phyloP scores from a whole-genome alignment of 2,888 invertebrate species.

The Sericinus montela region DNA sequence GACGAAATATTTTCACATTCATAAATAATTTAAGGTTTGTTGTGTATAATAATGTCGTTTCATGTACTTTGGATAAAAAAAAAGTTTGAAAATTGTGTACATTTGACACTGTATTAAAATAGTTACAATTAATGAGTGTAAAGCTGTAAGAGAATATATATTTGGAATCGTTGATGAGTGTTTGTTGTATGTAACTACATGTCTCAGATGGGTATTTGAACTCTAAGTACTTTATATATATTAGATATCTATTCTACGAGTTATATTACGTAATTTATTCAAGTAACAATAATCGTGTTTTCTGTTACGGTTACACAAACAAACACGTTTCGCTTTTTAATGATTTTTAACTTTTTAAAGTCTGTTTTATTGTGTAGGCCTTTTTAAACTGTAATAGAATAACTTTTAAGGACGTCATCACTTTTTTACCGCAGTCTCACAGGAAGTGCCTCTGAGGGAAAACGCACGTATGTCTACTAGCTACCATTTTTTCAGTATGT shows the following conservation, averaged over 20 bases:
- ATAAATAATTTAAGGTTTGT: slow-evolving; percentile 67
- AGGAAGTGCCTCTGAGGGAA: slow-evolving; percentile 40
- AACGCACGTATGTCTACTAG: slow-evolving; percentile 20
- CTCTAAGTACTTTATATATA: slow-evolving; percentile 45
- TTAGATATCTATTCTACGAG: slow-evolving; percentile 55
- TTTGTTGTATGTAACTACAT: slow-evolving; percentile 71
- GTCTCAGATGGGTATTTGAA: slow-evolving; percentile 67
- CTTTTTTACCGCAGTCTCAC: slow-evolving; percentile 38
- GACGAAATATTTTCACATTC: slow-evolving; percentile 76
- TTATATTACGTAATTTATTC: slow-evolving; percentile 58
- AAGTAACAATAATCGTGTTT: slow-evolving; percentile 44
- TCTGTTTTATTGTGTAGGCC: slow-evolving; percentile 18
- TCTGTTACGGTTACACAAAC: slow-evolving; percentile 55
- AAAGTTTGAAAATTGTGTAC: slow-evolving; percentile 69
- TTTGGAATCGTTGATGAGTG: slow-evolving; percentile 74
- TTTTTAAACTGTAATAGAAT: slow-evolving; percentile 17
- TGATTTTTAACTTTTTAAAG: slow-evolving; percentile 26
- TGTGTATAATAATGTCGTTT: slow-evolving; percentile 71
- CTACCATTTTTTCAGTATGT: slow-evolving; percentile 19
- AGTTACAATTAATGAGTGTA: slow-evolving; percentile 66
- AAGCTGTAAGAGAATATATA: slow-evolving; percentile 73
- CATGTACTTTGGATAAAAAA: slow-evolving; percentile 64
- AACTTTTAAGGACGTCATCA: slow-evolving; percentile 20
- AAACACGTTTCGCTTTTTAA: slow-evolving; percentile 61
- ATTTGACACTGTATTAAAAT: slow-evolving; percentile 71